phyloP scores from a whole-genome alignment of 2,888 invertebrate genomes.

The Monopis laevigella region DNA sequence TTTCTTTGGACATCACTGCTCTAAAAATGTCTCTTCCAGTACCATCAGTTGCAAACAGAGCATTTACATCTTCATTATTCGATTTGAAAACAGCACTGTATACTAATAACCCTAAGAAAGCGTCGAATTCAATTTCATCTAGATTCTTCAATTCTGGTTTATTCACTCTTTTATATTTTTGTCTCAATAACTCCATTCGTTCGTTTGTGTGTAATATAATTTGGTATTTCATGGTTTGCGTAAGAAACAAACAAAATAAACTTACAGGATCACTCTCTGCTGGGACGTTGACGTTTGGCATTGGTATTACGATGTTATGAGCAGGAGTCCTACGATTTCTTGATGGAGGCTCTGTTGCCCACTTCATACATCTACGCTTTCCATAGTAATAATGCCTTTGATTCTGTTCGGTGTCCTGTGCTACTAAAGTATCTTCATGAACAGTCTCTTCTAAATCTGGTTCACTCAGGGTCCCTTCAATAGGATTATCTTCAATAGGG shows the following conservation, averaged over 20 bases:
- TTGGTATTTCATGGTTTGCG: background rate
- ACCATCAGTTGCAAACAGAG: background rate
- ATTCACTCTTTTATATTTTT: background rate
- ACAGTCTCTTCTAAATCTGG: background rate
- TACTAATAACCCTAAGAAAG: background rate
- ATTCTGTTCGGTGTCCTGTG: background rate
- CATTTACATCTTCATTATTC: background rate
- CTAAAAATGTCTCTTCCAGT: background rate
- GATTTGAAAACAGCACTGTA: slow-evolving; percentile 1
- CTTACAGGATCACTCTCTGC: slow-evolving; percentile 9
- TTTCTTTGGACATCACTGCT: background rate
- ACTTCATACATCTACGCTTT: background rate
- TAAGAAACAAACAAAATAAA: background rate
- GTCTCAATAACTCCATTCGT: background rate
- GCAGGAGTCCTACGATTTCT: slow-evolving; percentile 7
- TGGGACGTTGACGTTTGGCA: background rate
- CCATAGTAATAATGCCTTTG: slow-evolving; percentile 1
- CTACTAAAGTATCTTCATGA: background rate
- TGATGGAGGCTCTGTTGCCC: slow-evolving; percentile 1
- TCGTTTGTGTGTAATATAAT: background rate
- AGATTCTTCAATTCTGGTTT: background rate
- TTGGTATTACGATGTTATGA: slow-evolving; percentile 10
- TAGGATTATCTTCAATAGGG: background rate
- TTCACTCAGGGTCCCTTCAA: background rate
- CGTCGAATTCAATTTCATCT: background rate